Evolutionary conservation across 2,888 invertebrate species (phyloP).

Genomic region (Gortyna flavago): DNA sequence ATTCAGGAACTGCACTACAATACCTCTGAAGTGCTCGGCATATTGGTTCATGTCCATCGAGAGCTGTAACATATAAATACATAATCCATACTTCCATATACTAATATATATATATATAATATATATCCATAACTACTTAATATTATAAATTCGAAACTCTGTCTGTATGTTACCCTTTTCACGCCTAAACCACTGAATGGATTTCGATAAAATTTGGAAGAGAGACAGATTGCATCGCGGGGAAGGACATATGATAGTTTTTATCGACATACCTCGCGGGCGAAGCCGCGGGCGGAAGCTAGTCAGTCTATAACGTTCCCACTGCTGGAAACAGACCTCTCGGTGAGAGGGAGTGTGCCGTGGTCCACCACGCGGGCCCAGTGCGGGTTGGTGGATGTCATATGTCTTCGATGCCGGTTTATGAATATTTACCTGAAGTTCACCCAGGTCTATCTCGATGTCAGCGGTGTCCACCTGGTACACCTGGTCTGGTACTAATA

Average conservation of each 20-base stretch:
- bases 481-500: not conserved
- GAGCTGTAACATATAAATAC: conserved; percentile 21
- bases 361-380: not conserved
- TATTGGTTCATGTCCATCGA: conserved; percentile 17
- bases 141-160: too few species aligned
- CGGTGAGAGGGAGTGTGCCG: not conserved
- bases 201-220: too few species aligned
- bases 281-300: too few species aligned
- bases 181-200: too few species aligned
- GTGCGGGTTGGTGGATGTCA: not conserved
- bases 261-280: too few species aligned
- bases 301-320: not conserved
- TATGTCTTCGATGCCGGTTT: too few species aligned
- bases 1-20: conserved; percentile 25
- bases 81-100: too few species aligned
- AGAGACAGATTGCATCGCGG: too few species aligned
- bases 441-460: conserved; percentile 1
- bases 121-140: too few species aligned
- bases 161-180: too few species aligned
- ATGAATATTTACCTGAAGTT: conserved; percentile 32
- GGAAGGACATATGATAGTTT: too few species aligned
- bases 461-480: conserved; percentile 32
- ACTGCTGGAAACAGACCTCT: not conserved
- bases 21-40: conserved; percentile 27
- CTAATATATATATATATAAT: too few species aligned